Evolutionary conservation across 1,140 invertebrate genomes (phyloP).

Genomic region (Leguminivora glycinivorella): DNA sequence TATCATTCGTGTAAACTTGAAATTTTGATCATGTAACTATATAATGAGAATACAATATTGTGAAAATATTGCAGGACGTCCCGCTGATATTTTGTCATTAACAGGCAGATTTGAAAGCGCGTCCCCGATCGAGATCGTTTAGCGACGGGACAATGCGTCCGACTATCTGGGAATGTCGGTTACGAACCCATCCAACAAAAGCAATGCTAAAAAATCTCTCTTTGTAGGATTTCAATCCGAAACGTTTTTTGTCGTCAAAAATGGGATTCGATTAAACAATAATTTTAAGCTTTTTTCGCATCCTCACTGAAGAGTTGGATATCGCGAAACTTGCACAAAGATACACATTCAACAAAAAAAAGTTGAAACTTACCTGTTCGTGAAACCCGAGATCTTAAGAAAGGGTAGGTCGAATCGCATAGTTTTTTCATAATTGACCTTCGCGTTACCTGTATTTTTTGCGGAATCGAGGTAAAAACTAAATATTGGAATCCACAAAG

Average conservation of each 20-base stretch:
- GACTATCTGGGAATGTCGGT: constrained; percentile 75
- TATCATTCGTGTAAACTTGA: constrained; percentile 47
- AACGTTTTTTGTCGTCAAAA: constrained; percentile 61
- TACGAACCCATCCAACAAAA: constrained; percentile 67
- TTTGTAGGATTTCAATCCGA: constrained; percentile 60
- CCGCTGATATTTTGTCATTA: constrained; percentile 75
- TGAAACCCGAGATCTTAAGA: constrained; percentile 75
- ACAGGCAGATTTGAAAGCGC: constrained; percentile 57
- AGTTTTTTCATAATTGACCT: constrained; percentile 61
- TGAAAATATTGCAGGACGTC: constrained; percentile 65
- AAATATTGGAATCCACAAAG: constrained; percentile 50
- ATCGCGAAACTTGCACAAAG: constrained; percentile 71
- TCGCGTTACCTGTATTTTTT: constrained; percentile 64
- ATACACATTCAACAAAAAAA: constrained; percentile 58
- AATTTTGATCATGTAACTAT: constrained; percentile 47
- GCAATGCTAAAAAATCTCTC: constrained; percentile 68
- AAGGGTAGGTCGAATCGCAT: constrained; percentile 69
- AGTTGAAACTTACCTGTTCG: constrained; percentile 73
- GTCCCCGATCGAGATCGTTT: constrained; percentile 59
- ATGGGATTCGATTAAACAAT: constrained; percentile 68
- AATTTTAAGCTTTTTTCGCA: constrained; percentile 59
- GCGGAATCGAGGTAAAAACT: constrained; percentile 57
- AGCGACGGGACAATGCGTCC: constrained; percentile 60
- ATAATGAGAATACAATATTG: constrained; percentile 64
- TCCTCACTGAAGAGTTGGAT: constrained; percentile 68